Conservation (phyloP, 2,113 vertebrate genomes). For the Elephantulus edwardii region DNA sequence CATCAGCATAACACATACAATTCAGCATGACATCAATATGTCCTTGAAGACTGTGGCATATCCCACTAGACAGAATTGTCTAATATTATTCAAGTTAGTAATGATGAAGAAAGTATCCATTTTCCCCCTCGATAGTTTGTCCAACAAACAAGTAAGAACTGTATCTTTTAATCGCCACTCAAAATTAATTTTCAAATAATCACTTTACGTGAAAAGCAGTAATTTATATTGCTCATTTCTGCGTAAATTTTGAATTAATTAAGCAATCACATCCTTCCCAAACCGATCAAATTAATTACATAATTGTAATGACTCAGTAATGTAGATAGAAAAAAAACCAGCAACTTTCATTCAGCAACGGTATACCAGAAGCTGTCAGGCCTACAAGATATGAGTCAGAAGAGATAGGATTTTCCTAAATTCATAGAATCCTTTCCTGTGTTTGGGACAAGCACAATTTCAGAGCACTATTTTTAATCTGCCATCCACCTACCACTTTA, state of each 20-base stretch:
- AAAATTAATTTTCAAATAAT: background rate
- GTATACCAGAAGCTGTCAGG: background rate
- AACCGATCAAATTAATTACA: background rate
- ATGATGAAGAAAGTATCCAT: background rate
- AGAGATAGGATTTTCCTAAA: background rate
- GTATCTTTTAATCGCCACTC: background rate
- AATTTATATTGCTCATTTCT: background rate
- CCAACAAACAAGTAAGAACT: background rate
- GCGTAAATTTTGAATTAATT: conserved; percentile 1
- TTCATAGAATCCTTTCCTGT: background rate
- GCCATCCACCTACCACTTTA: background rate
- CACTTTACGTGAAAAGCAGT: background rate
- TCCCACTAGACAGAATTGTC: background rate
- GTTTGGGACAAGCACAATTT: background rate
- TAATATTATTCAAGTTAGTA: background rate
- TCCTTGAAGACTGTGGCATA: conserved; percentile 57
- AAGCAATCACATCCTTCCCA: background rate
- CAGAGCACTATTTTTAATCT: background rate
- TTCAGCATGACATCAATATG: conserved; percentile 52
- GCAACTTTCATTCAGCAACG: background rate
- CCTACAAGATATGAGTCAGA: background rate
- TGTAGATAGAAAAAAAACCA: background rate
- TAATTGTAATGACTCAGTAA: background rate
- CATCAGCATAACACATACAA: conserved; percentile 48
- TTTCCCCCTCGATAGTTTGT: conserved; percentile 14